Evolutionary conservation across 2,113 vertebrate species (phyloP).

Genomic region (Sciurus niger): DNA sequence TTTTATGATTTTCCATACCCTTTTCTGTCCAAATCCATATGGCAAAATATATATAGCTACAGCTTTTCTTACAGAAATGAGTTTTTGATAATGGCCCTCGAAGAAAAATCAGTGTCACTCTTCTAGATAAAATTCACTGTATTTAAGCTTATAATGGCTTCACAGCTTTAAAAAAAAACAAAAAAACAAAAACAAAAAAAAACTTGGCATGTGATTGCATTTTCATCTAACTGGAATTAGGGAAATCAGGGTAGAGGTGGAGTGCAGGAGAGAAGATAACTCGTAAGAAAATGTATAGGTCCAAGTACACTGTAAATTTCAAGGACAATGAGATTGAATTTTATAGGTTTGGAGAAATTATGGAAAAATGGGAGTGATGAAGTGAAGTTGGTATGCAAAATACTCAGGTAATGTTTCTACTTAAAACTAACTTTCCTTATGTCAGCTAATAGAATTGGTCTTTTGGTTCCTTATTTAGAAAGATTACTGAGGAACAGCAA

Average conservation of each 20-base stretch:
- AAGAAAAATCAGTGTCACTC: slow-evolving; percentile 22
- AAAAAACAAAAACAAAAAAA: background rate
- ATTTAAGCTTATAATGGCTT: slow-evolving; percentile 43
- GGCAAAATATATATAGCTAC: background rate
- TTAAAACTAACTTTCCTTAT: background rate
- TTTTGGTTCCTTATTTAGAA: background rate
- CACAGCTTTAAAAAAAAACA: background rate
- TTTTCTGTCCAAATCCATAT: background rate
- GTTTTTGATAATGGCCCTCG: slow-evolving; percentile 38
- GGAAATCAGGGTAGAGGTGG: background rate
- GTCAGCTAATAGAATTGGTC: background rate
- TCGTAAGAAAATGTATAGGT: background rate
- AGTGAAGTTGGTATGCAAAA: background rate
- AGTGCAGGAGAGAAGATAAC: background rate
- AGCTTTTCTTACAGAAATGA: background rate
- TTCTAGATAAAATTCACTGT: background rate
- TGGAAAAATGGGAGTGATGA: background rate
- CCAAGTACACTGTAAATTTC: background rate
- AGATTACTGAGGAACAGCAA: background rate
- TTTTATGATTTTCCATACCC: slow-evolving; percentile 3
- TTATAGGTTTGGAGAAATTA: background rate
- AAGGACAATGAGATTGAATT: background rate
- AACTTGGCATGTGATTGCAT: background rate
- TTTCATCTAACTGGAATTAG: slow-evolving; percentile 26
- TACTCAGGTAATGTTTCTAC: slow-evolving; percentile 16